These are phyloP conservation scores for Epinephelus fuscoguttatus DNA, from an alignment of 2,113 vertebrate species.

Conservation along the genomic window DNA sequence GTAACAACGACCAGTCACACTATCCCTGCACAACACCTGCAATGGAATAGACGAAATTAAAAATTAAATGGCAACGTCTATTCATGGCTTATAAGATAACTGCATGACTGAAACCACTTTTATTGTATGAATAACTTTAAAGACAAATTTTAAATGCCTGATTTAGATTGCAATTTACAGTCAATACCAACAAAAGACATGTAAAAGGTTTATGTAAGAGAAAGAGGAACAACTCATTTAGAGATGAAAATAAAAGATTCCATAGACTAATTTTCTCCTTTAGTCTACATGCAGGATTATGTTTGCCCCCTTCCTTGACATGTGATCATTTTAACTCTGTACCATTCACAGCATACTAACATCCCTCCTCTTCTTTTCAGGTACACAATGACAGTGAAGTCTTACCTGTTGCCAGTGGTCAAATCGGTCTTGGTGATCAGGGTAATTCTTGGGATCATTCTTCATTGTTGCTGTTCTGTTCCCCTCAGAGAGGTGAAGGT, in stretches of 20 bases:
- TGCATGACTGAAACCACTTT: background rate
- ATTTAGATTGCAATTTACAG: background rate
- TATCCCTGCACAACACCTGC: conserved; percentile 84
- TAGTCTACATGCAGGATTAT: background rate
- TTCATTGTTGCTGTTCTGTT: conserved; percentile 81
- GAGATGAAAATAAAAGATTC: no score
- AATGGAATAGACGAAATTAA: background rate
- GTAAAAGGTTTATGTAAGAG: background rate
- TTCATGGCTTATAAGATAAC: background rate
- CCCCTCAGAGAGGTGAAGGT: conserved; percentile 80
- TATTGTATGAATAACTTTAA: background rate
- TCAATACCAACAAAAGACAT: background rate
- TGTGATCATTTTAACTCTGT: background rate
- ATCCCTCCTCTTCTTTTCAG: background rate
- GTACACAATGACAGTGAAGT: background rate
- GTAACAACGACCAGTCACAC: conserved; percentile 84
- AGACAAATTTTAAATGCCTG: background rate
- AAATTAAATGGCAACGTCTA: background rate
- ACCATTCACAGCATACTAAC: background rate
- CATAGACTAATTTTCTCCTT: background rate
- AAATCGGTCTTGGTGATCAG: conserved; percentile 81
- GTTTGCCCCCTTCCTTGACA: background rate
- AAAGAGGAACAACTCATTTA: background rate
- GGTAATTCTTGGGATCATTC: conserved; percentile 77
- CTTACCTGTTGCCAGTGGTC: conserved; percentile 86